Conservation (phyloP, 2,113 vertebrate genomes). For the Cyphomyrus discorhynchus region DNA sequence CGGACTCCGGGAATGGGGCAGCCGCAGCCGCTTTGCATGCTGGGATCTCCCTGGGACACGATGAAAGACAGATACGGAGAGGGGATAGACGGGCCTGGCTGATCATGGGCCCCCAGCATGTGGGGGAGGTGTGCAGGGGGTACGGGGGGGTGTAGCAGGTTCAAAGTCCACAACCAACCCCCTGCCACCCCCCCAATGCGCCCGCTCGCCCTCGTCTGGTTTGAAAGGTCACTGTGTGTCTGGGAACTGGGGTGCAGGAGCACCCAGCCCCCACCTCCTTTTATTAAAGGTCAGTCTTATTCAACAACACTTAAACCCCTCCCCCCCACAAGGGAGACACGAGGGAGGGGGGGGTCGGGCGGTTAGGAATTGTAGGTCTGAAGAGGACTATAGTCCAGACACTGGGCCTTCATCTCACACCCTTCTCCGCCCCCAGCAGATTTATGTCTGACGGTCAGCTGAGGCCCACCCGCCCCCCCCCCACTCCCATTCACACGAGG, state of each 20-base stretch:
- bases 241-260: constrained; percentile 79
- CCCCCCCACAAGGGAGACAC: constrained; percentile 48
- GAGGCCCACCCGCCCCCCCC: constrained; percentile 48
- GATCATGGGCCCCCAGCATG: constrained; percentile 72
- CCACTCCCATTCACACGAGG: not conserved
- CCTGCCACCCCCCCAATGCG: constrained; percentile 17
- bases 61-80: constrained; percentile 37
- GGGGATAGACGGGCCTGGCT: constrained; percentile 51
- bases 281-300: constrained; percentile 96
- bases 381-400: constrained; percentile 42
- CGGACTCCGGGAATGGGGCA: constrained; percentile 83
- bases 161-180: constrained; percentile 80
- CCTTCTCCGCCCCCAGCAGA: constrained; percentile 49
- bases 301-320: constrained; percentile 77
- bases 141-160: constrained; percentile 70
- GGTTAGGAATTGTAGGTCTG: constrained; percentile 30
- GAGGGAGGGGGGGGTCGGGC: constrained; percentile 27
- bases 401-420: constrained; percentile 52
- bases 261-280: constrained; percentile 78
- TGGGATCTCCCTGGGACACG: constrained; percentile 74
- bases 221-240: constrained; percentile 94
- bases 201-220: constrained; percentile 80
- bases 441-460: constrained; percentile 74
- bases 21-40: constrained; percentile 85
- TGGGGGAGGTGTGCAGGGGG: constrained; percentile 45